A percentile compares a stretch with the other conserved stretches of the same genome.
Evolutionary conservation across 2,113 vertebrate genomes (phyloP).

Genomic region (Athene cunicularia): DNA sequence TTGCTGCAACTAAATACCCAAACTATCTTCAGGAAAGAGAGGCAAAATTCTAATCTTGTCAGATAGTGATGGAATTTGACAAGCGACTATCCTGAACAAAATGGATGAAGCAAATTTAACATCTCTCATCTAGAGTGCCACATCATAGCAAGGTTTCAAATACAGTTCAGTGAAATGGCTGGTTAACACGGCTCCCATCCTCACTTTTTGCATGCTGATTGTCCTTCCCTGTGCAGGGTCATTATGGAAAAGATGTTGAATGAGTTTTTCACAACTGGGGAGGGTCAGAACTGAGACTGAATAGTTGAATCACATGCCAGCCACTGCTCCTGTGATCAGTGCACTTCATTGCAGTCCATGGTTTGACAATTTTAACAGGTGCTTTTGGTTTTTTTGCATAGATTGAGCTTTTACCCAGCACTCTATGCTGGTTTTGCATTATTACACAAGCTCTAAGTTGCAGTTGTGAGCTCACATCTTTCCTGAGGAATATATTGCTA

Average conservation of each 20-base stretch:
- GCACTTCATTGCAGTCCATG: background rate
- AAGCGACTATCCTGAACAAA: background rate
- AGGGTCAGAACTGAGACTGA: background rate
- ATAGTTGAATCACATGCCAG: background rate
- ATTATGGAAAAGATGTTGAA: background rate
- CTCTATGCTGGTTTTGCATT: background rate
- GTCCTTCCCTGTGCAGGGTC: background rate
- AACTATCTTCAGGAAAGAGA: background rate
- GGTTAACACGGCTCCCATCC: background rate
- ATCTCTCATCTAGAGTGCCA: background rate
- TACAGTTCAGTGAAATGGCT: background rate
- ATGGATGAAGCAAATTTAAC: background rate
- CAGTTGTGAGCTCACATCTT: background rate
- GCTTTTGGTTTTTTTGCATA: background rate
- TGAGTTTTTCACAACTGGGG: background rate
- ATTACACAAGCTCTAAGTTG: background rate
- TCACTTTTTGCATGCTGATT: background rate
- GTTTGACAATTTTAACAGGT: background rate
- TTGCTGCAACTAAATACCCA: background rate
- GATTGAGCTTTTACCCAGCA: background rate
- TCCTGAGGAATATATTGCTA: background rate
- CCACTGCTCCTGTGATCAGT: rapidly evolving
- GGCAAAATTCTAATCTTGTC: background rate
- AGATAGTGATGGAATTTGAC: background rate
- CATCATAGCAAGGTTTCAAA: background rate